phyloP scores from a whole-genome alignment of 2,888 invertebrate species.

The Neelides folsomi region DNA sequence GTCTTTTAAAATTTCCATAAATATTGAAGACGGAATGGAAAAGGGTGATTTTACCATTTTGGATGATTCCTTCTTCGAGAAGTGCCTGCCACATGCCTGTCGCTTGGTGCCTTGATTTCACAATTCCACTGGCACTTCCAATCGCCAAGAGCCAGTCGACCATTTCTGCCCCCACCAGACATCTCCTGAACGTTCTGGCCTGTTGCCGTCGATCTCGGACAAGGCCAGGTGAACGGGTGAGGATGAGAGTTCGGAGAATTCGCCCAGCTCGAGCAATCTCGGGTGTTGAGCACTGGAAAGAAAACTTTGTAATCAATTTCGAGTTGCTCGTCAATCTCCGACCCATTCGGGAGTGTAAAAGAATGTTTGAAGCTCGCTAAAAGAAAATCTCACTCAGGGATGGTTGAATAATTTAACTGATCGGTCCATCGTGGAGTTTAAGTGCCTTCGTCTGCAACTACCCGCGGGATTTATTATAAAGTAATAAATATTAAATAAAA shows the following conservation, averaged over 20 bases:
- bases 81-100: constrained; percentile 73
- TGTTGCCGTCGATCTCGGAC: constrained; percentile 47
- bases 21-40: background rate
- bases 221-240: constrained; percentile 48
- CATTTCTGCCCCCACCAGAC: constrained; percentile 61
- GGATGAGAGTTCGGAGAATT: constrained; percentile 52
- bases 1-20: too few relatives aligned
- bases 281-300: constrained; percentile 47
- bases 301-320: too few relatives aligned
- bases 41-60: constrained; percentile 48
- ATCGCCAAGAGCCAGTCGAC: constrained; percentile 63
- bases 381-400: too few relatives aligned
- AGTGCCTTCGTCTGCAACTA: too few relatives aligned
- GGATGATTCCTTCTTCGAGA: constrained; percentile 62
- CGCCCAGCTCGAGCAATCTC: constrained; percentile 54
- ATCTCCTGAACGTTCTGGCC: constrained; percentile 37
- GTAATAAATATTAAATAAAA: too few relatives aligned
- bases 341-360: too few relatives aligned
- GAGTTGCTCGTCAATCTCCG: too few relatives aligned
- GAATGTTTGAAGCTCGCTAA: too few relatives aligned
- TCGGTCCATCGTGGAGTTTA: too few relatives aligned
- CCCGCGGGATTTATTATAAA: too few relatives aligned
- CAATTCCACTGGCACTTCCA: constrained; percentile 37
- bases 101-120: constrained; percentile 48
- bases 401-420: too few relatives aligned